phyloP scores from a whole-genome alignment of 2,888 invertebrate genomes.

The Sarcophaga subvicina region DNA sequence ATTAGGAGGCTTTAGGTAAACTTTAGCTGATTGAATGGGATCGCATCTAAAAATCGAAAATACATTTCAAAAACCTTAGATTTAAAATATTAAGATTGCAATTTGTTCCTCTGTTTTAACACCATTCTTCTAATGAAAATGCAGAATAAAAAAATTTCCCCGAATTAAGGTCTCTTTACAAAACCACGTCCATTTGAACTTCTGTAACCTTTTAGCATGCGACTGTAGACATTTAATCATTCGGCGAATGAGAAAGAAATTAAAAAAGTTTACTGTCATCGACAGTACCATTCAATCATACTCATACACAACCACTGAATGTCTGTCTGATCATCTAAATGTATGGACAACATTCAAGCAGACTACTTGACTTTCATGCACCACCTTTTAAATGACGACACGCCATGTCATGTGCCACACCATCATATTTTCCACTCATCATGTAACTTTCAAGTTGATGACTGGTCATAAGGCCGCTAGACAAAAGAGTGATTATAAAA shows the following conservation, averaged over 20 bases:
- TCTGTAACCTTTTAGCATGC: conserved; percentile 54
- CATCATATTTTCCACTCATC: background rate
- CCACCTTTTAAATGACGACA: conserved; percentile 58
- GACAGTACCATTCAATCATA: background rate
- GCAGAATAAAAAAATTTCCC: background rate
- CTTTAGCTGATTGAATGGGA: no score
- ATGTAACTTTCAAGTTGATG: background rate
- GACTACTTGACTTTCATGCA: conserved; percentile 68
- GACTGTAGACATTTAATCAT: conserved; percentile 11
- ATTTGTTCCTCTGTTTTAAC: no score
- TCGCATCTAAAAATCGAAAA: no score
- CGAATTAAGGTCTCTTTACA: conserved; percentile 27
- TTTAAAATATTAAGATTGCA: no score
- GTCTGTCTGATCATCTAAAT: background rate
- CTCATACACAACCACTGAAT: background rate
- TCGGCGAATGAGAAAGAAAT: background rate
- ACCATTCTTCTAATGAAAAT: no score
- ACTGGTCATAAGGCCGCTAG: background rate
- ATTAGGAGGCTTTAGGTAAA: no score
- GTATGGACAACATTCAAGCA: conserved; percentile 59
- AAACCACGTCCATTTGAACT: conserved; percentile 61
- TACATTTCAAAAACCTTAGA: no score
- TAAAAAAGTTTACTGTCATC: background rate
- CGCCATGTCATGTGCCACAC: conserved; percentile 7
- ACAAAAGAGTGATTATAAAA: background rate